These are phyloP conservation scores for Vannuccia rotundouncinata DNA, from an alignment of 2,888 invertebrate genomes.

Conservation along the genomic window DNA sequence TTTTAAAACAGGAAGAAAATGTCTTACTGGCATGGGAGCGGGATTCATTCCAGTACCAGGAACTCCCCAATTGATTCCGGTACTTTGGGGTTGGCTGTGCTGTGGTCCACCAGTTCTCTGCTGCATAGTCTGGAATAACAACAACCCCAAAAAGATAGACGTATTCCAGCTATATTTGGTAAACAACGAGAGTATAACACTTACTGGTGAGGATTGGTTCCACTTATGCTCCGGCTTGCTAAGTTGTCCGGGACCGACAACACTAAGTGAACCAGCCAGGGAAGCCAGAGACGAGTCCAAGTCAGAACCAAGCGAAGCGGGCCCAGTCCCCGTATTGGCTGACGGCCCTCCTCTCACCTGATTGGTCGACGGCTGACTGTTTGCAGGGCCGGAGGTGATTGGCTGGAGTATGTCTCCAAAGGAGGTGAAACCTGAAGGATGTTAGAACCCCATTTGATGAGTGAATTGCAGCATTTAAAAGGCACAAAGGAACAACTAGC, in stretches of 20 bases:
- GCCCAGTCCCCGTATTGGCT: background rate
- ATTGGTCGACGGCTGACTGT: background rate
- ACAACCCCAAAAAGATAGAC: too few species aligned
- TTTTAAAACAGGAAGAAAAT: background rate
- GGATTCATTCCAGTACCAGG: background rate
- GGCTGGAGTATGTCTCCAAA: constrained; percentile 21
- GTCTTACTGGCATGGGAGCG: background rate
- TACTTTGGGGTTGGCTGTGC: background rate
- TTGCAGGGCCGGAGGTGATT: constrained; percentile 11
- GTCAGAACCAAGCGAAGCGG: background rate
- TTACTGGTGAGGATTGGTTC: background rate
- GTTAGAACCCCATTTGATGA: background rate
- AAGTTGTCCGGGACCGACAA: background rate
- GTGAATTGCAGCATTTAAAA: too few species aligned
- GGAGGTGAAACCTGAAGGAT: background rate
- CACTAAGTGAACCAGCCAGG: constrained; percentile 16
- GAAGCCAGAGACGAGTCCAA: constrained; percentile 4
- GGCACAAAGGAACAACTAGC: too few species aligned
- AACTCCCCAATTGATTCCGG: background rate
- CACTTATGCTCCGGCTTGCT: background rate
- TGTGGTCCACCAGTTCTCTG: background rate
- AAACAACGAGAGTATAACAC: background rate
- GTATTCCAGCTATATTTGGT: background rate
- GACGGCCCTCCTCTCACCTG: background rate
- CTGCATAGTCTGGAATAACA: background rate